These are phyloP conservation scores for Acanthurus leucopareius DNA, from an alignment of 2,797 vertebrate species.

Conservation along the genomic window DNA sequence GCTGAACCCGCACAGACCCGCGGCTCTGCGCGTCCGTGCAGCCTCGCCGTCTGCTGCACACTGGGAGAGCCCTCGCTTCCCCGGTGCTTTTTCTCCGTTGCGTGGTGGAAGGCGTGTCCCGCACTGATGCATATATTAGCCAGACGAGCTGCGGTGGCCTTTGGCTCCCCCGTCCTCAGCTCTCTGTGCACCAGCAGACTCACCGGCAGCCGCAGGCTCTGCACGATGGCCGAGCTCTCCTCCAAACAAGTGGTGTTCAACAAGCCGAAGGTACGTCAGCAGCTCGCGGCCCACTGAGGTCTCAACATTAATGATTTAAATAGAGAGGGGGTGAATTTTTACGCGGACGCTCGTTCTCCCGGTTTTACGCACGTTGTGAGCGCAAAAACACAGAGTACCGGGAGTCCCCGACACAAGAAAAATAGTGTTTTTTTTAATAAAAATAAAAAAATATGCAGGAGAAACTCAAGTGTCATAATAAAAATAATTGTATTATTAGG, in stretches of 20 bases:
- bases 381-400: background rate
- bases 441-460: background rate
- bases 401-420: background rate
- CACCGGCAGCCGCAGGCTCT: constrained; percentile 12
- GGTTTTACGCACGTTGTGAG: background rate
- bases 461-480: rapidly evolving
- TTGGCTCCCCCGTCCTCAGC: constrained; percentile 26
- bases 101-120: constrained; percentile 67
- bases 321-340: background rate
- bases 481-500: background rate
- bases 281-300: no score
- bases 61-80: background rate
- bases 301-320: background rate
- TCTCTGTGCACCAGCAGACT: constrained; percentile 40
- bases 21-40: background rate
- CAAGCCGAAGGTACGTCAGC: constrained; percentile 82
- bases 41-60: background rate
- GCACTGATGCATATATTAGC: constrained; percentile 55
- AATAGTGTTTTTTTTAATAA: background rate
- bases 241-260: constrained; percentile 67
- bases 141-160: constrained; percentile 7
- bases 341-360: background rate
- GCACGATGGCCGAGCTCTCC: constrained; percentile 70
- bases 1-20: background rate
- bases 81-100: background rate